These are phyloP conservation scores for Rhyacophila brunnea DNA, from an alignment of 1,140 invertebrate species.

Conservation along the genomic window DNA sequence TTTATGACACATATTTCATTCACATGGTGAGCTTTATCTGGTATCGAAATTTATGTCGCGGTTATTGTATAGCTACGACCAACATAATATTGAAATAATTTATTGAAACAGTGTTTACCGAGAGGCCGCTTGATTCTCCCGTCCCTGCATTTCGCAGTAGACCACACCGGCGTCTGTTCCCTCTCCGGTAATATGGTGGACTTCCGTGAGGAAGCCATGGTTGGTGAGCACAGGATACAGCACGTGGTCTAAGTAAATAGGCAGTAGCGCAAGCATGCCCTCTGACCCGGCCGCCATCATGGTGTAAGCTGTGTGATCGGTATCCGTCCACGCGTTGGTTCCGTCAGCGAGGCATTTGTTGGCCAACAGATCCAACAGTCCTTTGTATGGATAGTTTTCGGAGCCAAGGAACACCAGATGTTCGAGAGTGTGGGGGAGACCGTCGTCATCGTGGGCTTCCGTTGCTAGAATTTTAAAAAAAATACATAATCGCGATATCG, in stretches of 20 bases:
- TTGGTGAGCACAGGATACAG: constrained; percentile 81
- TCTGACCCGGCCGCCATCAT: constrained; percentile 82
- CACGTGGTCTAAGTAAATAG: constrained; percentile 89
- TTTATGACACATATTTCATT: too few species aligned
- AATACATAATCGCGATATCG: too few species aligned
- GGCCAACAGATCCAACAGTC: constrained; percentile 82
- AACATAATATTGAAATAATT: neutral
- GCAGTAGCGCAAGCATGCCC: constrained; percentile 85
- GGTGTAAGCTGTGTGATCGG: constrained; percentile 88
- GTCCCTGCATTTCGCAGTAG: constrained; percentile 90
- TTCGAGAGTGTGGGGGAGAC: constrained; percentile 88
- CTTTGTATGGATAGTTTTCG: constrained; percentile 87
- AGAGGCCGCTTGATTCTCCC: constrained; percentile 78
- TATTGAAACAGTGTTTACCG: constrained; percentile 36
- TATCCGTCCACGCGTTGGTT: constrained; percentile 84
- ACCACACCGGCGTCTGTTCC: constrained; percentile 90
- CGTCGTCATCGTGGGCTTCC: constrained; percentile 88
- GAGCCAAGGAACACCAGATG: constrained; percentile 91
- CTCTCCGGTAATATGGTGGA: constrained; percentile 85
- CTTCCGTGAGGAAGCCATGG: constrained; percentile 81
- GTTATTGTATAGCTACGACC: too few species aligned
- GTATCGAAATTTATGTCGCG: too few species aligned
- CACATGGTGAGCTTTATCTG: too few species aligned
- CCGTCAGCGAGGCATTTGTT: constrained; percentile 87
- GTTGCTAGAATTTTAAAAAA: constrained; percentile 63